Evolutionary conservation across 2,888 invertebrate genomes (phyloP).

Genomic region (Andricus quercusramuli): DNA sequence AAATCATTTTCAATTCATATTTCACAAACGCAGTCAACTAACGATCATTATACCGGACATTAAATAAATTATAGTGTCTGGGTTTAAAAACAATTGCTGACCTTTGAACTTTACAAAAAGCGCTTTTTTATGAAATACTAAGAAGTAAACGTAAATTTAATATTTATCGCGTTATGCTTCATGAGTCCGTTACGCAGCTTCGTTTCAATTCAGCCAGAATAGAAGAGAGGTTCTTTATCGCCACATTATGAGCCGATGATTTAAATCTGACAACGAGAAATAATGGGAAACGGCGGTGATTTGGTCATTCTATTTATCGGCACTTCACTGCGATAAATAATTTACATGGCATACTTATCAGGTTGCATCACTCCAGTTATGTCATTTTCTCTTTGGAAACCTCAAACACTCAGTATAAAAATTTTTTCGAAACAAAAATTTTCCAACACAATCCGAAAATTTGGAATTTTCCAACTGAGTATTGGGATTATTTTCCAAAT

Average conservation of each 20-base stretch:
- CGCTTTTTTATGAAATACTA: not conserved
- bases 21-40: not conserved
- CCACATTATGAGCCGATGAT: constrained; percentile 3
- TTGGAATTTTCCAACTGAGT: too few species aligned
- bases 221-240: constrained; percentile 15
- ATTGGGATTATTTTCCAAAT: too few species aligned
- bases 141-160: constrained; percentile 21
- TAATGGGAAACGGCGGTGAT: not conserved
- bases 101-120: not conserved
- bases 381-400: constrained; percentile 15
- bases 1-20: too few species aligned
- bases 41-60: not conserved
- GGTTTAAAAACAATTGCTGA: not conserved
- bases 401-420: constrained; percentile 1
- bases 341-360: constrained; percentile 10
- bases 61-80: not conserved
- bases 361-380: constrained; percentile 17
- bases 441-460: too few species aligned
- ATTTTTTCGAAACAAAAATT: too few species aligned
- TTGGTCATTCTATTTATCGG: constrained; percentile 8
- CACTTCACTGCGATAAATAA: constrained; percentile 8
- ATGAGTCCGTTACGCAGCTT: constrained; percentile 1
- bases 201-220: constrained; percentile 11
- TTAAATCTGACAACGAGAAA: constrained; percentile 17
- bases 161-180: constrained; percentile 32